Percentiles rank a stretch among this genome's conserved stretches.
Evolutionary conservation across 2,888 invertebrate genomes (phyloP).

Genomic region (Platycheirus albimanus): DNA sequence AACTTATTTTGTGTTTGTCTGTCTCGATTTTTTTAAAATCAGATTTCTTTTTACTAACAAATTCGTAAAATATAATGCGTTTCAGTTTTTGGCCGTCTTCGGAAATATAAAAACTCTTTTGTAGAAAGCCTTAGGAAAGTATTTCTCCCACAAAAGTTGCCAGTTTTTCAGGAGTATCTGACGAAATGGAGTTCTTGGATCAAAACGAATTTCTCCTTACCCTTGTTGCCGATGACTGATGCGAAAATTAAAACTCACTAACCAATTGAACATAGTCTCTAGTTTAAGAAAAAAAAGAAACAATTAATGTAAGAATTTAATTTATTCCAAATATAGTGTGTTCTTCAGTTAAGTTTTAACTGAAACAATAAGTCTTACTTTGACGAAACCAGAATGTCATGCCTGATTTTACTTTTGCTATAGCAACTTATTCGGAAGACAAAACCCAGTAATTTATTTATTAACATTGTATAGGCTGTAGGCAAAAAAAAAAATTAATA

Average conservation of each 20-base stretch:
- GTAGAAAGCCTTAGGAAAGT: slow-evolving; percentile 27
- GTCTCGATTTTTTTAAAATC: no score
- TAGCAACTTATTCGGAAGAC: no score
- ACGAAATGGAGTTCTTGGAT: slow-evolving; percentile 28
- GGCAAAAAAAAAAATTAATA: no score
- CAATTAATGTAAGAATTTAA: slow-evolving; percentile 5
- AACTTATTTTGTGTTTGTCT: no score
- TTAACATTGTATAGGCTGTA: no score
- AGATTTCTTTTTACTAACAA: not conserved
- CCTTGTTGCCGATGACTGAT: not conserved
- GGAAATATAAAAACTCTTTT: slow-evolving; percentile 16
- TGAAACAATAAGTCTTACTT: no score
- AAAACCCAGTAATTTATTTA: no score
- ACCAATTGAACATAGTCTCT: not conserved
- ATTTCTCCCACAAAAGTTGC: slow-evolving; percentile 70
- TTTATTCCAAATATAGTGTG: no score
- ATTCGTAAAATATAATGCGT: no score
- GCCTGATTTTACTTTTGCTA: no score
- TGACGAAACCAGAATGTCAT: no score
- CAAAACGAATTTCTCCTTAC: not conserved
- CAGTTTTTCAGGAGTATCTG: not conserved
- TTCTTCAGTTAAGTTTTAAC: no score
- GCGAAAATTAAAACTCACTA: not conserved
- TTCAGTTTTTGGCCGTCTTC: slow-evolving; percentile 20
- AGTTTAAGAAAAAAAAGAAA: slow-evolving; percentile 1